Base-by-base conservation (phyloP, 92 coral and sea anemone genomes). In the Pocillopora grandis region DNA sequence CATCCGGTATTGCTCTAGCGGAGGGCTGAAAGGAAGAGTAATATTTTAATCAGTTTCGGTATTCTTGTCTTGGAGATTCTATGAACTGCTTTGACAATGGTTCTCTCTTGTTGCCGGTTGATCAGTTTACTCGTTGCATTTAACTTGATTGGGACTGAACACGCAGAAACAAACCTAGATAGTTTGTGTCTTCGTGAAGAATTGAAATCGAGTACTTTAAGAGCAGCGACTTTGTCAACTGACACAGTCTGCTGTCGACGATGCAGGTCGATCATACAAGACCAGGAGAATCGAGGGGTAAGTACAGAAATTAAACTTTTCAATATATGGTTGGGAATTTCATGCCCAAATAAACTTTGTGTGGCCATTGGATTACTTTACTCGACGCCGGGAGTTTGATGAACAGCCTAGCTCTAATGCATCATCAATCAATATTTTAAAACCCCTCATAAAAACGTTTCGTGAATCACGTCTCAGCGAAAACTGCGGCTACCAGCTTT, bases 1-100 rank as follows among this genome's bases (percentile, higher is more conserved):
- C 66, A 55, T 80, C 84, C 84, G 76, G 84, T 68, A 42, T 33
- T 58, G 84, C 84, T 80, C n/a, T 18, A 80, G 75, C 67, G 27
- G 13, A 18, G 57, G 19, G 82, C 84, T 67, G 68, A 58, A 33
- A 67, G 67, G 21, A 70, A 70, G 58, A 17, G 3, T 13, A 12
- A 57, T 58, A n/a, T 57, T 55, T 16, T 27, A 15, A 49, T 10
- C 49, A 5, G 62, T 68, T 58, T 33, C 20, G 20, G 27, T 76
- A 48, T 64, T 31, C 35, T 42, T 58, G 23, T 16, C 13, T 77
- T 20, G 64, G 59, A 49, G 15, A 31, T 55, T 1, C 12, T 35
- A 19, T 19, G 18, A 70, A 80, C 75, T 23, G 56, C 66, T 16
- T 55, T 21, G 19, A 17, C 31, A 19, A 80, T 80, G 84, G 42